Base-by-base conservation (phyloP, 2,888 invertebrate genomes). In the Uropetala carovei region DNA sequence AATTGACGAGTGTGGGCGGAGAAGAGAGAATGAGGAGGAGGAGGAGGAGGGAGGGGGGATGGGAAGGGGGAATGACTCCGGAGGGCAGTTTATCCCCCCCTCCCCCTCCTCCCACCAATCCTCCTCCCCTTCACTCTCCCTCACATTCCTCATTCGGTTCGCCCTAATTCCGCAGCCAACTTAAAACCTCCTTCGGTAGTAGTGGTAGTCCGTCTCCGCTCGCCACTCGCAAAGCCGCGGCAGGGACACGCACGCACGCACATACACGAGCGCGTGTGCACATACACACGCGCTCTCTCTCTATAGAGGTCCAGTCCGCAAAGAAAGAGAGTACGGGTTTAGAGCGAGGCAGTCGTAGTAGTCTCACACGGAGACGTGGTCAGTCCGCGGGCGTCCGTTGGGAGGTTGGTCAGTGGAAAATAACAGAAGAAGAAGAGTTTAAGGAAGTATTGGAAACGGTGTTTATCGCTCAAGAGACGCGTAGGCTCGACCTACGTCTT, bases 111-210 rank as follows among this genome's bases (percentile, higher is more conserved):
- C n/a, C n/a, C n/a, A n/a, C n/a, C n/a, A n/a, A 16, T 64, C 64
- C n/a, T n/a, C 64, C 64, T 64, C 0, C 68, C 18, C 68, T 22
- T 68, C n/a, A 18, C 10, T n/a, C 16, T 14, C 7, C 18, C 18
- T 8, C 64, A n/a, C 68, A 68, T 68, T 68, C 68, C 68, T 68
- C 68, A 18, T 68, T 68, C 68, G 68, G 68, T 68, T 68, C 68
- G 68, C 68, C 68, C 68, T n/a, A 68, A 68, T 68, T 68, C 68
- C 68, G n/a, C 16, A 64, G 64, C 64, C 64, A 16, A 68, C 68
- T 68, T n/a, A 64, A 64, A 64, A 64, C n/a, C 68, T 68, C 68
- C 68, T 68, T n/a, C 68, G 22, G 68, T 68, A 68, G 64, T n/a
- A n/a, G 43, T 43, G 43, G 43, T 43, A 43, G 43, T 5, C 43